Evolutionary conservation across 2,888 invertebrate species (phyloP).

Genomic region (Trachelus stipa): DNA sequence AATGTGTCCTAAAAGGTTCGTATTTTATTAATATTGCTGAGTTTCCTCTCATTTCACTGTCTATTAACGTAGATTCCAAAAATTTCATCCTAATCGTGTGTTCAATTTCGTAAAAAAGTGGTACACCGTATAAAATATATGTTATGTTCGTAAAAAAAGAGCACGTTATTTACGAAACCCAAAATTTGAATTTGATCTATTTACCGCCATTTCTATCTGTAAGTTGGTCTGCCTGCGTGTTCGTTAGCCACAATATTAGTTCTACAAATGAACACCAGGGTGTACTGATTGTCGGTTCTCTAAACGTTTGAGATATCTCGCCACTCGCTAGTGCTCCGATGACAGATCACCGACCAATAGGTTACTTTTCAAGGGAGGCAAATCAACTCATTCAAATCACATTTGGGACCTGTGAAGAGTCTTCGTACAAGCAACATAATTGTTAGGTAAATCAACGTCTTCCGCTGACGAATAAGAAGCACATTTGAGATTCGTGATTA

Average conservation of each 20-base stretch:
- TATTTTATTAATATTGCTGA: background rate
- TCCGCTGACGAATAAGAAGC: background rate
- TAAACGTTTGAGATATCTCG: background rate
- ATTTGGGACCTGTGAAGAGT: background rate
- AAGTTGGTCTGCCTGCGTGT: constrained; percentile 32
- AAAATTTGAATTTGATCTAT: background rate
- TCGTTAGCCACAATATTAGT: constrained; percentile 16
- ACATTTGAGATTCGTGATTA: background rate
- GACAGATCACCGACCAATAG: background rate
- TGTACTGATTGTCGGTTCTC: constrained; percentile 33
- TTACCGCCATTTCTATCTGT: background rate
- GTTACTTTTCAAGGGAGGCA: background rate
- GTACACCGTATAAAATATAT: background rate
- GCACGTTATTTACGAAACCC: background rate
- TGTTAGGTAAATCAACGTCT: background rate
- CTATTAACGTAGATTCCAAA: background rate
- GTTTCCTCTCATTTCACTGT: background rate
- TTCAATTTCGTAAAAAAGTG: background rate
- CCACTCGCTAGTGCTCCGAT: constrained; percentile 6
- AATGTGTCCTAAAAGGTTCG: background rate
- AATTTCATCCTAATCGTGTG: background rate
- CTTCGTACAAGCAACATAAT: background rate
- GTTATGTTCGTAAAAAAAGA: background rate
- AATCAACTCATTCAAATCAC: background rate
- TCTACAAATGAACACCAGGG: constrained; percentile 40